Conservation (phyloP, 53 echinoderm and acorn worm species). For the Paracentrotus lividus region DNA sequence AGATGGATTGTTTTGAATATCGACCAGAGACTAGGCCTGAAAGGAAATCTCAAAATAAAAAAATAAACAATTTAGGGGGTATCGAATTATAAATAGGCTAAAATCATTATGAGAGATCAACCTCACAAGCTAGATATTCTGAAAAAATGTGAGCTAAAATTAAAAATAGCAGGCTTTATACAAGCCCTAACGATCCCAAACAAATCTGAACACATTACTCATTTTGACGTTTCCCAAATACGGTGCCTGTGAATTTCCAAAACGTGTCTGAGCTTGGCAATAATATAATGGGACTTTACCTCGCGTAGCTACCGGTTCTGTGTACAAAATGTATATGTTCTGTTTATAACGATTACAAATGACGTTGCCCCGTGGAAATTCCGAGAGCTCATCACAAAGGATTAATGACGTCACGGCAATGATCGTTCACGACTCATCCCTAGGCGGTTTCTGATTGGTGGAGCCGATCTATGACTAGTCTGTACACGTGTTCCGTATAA, state of each 20-base stretch:
- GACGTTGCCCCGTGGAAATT: slow-evolving; percentile 82
- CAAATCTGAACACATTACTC: slow-evolving; percentile 37
- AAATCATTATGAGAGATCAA: no score
- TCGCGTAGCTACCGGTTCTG: slow-evolving; percentile 48
- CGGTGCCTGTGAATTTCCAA: slow-evolving; percentile 40
- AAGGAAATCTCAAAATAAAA: no score
- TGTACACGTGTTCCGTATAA: slow-evolving; percentile 80
- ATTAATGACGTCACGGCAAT: slow-evolving; percentile 67
- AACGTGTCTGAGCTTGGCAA: slow-evolving; percentile 37
- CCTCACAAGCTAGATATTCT: no score
- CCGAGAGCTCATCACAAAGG: slow-evolving; percentile 71
- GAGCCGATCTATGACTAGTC: slow-evolving; percentile 65
- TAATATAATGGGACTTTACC: slow-evolving; percentile 28
- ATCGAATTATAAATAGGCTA: no score
- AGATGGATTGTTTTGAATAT: no score
- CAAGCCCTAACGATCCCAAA: slow-evolving; percentile 19
- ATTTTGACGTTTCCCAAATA: slow-evolving; percentile 43
- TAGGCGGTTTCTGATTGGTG: slow-evolving; percentile 77
- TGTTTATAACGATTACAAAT: slow-evolving; percentile 68
- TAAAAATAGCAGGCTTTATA: neutral
- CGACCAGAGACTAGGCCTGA: no score
- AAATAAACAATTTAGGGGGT: no score
- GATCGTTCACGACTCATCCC: slow-evolving; percentile 60
- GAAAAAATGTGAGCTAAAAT: neutral
- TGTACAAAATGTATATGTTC: slow-evolving; percentile 36